Conservation (phyloP, 2,113 vertebrate genomes). For the Catharus fuscescens region DNA sequence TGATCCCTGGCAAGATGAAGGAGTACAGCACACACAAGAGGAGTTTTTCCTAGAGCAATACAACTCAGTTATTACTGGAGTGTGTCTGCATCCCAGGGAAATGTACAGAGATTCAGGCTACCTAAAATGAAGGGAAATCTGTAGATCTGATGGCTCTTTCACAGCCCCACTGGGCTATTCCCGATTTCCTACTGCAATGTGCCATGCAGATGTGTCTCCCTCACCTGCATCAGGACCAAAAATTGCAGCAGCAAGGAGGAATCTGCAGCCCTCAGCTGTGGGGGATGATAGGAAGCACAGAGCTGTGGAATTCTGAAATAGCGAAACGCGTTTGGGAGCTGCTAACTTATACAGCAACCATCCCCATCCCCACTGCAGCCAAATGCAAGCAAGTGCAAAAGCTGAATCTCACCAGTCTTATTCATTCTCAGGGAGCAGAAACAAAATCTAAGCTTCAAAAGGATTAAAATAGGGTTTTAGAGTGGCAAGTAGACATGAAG, state of each 20-base stretch:
- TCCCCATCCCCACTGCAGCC: background rate
- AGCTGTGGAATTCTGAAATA: background rate
- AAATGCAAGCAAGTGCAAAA: background rate
- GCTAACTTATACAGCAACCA: background rate
- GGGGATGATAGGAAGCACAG: background rate
- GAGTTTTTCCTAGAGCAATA: background rate
- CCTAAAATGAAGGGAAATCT: background rate
- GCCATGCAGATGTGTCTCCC: background rate
- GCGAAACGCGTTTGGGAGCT: accelerated
- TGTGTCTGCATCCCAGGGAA: background rate
- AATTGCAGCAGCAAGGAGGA: background rate
- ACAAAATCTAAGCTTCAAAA: background rate
- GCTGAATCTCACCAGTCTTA: background rate
- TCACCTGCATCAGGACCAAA: background rate
- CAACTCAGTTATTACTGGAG: background rate
- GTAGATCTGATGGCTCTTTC: background rate
- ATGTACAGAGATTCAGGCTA: background rate
- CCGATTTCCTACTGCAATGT: background rate
- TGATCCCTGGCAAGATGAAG: background rate
- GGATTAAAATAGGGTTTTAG: background rate
- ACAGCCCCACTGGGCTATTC: background rate
- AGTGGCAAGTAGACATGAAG: background rate
- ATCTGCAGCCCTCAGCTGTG: background rate
- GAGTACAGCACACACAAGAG: background rate
- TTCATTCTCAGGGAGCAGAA: background rate